Base-by-base conservation (phyloP, 2,113 vertebrate species). In the Anoura caudifer region DNA sequence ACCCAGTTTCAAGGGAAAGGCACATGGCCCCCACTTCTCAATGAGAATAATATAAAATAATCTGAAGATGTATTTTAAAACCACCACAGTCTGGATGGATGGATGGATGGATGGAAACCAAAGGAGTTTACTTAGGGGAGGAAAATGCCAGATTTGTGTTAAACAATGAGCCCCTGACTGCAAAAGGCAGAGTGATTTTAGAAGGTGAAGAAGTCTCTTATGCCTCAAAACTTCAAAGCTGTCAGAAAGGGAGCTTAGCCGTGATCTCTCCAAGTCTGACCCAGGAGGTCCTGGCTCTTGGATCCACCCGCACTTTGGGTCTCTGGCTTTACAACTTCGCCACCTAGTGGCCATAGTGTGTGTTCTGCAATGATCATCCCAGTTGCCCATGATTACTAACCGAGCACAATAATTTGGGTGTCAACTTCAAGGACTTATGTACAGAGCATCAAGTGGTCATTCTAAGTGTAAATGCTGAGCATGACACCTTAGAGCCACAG, bases 271-370 rank as follows among this genome's bases (percentile, higher is more conserved):
- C 20, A 28, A 2, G 17, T 7, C 52, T 19, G 52, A n/a, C 33
- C 3, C 2, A 8, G 26, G 33, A 73, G 31, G 14, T 7, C 8
- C 3, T 3, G 47, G n/a, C 31, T 47, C 54, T 65, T 2, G 10
- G 31, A 1, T 16, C 20, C 0, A 0, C 0, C 43, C 15, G 0
- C 24, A 2, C 13, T 28, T 19, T 28, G 41, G 38, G 45, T 69
- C 70, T 94, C 94, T 59, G 61, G 61, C 85, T 96, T 94, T 87
- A 83, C 93, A 86, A 59, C 45, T 63, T 26, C 45, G 12, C 95
- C 97, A 96, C 91, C 97, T 91, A 87, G 94, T 87, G 97, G 93
- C 10, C 67, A 8, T 2, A 0, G 0, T 14, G 63, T 85, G 24
- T 45, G 72, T 52, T 43, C 33, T 24, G 1, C 65, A 13, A 26